Evolutionary conservation across 1,140 invertebrate species (phyloP), one percentile per base, ranked within the genome.

Genomic region (Halesus radiatus): DNA sequence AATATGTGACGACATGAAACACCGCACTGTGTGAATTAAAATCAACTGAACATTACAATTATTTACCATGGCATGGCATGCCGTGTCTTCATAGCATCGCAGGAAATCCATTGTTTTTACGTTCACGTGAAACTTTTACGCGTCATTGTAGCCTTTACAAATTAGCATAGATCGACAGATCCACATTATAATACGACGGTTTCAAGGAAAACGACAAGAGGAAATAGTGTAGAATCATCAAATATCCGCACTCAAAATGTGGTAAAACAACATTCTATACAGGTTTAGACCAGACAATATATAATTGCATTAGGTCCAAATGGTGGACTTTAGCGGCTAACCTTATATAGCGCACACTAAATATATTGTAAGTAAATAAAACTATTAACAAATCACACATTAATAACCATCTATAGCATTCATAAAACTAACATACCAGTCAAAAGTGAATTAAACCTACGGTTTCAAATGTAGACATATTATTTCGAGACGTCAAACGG

Each of bases 181-280:
- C 10, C 37, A 13, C 8, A 0, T 45, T 45, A 45, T 10, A 45
- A 45, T 10, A 13, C 37, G 37, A 45, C 37, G 37, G 10, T 45
- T 58, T 20, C 56, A 60, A 60, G 20, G 56, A 60, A 13, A 60
- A 60, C 54, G 18, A 22, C 54, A 58, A 58, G 8, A 22, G 18
- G 54, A 8, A 3, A 58, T 22, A 8, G 3, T 20, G n/a, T 18
- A 58, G 54, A 58, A 58, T 58, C 54, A 22, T 20, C 22, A 58
- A 58, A 58, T 58, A 5, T 20, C 32, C 32, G 32, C 22, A 58
- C 18, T 13, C 10, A 13, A 20, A 22, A 60, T 20, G 18, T 23
- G 18, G 56, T 22, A 22, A 60, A 60, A 60, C 56, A 60, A 60
- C 56, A 60, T 60, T 60, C 56, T 20, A 60, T 60, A 23, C 56